Evolutionary conservation across 2,113 vertebrate genomes (phyloP).

Genomic region (Pseudorhombus dupliciocellatus): DNA sequence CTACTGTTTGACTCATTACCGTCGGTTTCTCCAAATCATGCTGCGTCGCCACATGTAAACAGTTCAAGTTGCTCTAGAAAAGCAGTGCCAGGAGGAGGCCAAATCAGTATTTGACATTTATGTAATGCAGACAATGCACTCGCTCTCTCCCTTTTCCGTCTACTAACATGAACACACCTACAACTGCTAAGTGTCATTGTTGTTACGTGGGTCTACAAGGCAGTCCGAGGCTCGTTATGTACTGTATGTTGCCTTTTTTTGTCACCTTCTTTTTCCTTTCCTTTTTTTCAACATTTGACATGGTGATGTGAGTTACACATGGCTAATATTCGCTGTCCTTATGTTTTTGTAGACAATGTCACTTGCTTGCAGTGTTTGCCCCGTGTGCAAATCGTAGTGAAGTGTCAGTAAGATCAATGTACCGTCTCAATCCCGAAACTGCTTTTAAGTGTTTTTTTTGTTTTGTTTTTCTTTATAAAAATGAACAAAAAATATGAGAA

Average conservation of each 20-base stretch:
- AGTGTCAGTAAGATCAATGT: conserved; percentile 72
- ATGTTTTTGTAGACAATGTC: conserved; percentile 72
- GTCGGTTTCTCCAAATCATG: conserved; percentile 20
- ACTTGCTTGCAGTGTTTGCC: conserved; percentile 70
- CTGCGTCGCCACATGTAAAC: conserved; percentile 30
- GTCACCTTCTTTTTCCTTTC: conserved; percentile 43
- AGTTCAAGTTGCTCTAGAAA: conserved; percentile 20
- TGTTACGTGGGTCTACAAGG: conserved; percentile 57
- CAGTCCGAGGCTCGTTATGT: conserved; percentile 68
- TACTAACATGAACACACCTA: conserved; percentile 46
- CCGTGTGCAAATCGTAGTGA: conserved; percentile 68
- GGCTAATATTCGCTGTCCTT: conserved; percentile 57
- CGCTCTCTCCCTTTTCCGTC: conserved; percentile 41
- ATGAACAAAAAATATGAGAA: conserved; percentile 24
- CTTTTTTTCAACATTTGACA: conserved; percentile 53
- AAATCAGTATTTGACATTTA: conserved; percentile 69
- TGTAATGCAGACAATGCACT: conserved; percentile 56
- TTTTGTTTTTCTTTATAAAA: conserved; percentile 50
- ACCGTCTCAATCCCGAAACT: conserved; percentile 49
- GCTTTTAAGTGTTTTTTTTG: conserved; percentile 62
- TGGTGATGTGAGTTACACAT: conserved; percentile 58
- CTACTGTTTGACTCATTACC: conserved; percentile 44
- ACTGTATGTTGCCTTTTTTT: conserved; percentile 68
- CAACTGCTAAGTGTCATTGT: conserved; percentile 54
- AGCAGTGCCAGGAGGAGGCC: conserved; percentile 41